Base-by-base conservation (phyloP, 2,113 vertebrate genomes). In the Triplophysa siluroides region DNA sequence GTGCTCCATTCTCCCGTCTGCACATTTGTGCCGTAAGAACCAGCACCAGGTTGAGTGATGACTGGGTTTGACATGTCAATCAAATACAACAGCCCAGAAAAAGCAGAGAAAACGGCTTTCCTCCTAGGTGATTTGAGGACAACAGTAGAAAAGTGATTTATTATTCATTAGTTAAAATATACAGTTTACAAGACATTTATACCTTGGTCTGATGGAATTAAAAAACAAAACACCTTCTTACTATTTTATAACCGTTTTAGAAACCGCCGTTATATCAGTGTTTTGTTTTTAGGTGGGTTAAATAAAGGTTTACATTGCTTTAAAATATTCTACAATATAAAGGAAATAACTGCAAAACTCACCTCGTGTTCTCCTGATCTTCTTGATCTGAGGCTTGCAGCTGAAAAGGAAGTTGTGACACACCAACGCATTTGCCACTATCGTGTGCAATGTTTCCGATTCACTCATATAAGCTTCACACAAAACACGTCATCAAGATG, bases 1-100 rank as follows among this genome's bases (percentile, higher is more conserved):
- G 91, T 93, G 86, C 92, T 94, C 94, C 94, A 95, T 8, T 92
- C 83, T 69, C 93, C 94, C 0, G 92, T 93, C 80, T 93, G 92
- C 21, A 94, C 93, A 41, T 94, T 94, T 29, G 92, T 91, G 9
- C 91, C 93, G 24, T 90, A 94, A 10, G 89, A 84, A 1, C 86
- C 86, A 38, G 89, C 83, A 11, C 88, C 90, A 2, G 94, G 94
- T 78, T 94, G 93, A 63, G 87, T 90, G 79, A 93, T 75, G 80
- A 88, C 91, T 76, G 94, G 91, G 86, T 92, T 94, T 3, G 93
- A 91, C 93, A 94, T 94, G 63, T 18, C 41, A 68, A 71, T 83
- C 12, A 38, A 45, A 43, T 50, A 50, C 8, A 72, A 66, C 54
- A 43, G 33, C 23, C 61, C 77, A 79, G 12, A 19, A 21, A 81